These are phyloP conservation scores for Dicyrtoma fusca DNA, from an alignment of 2,888 invertebrate genomes.

Conservation along the genomic window DNA sequence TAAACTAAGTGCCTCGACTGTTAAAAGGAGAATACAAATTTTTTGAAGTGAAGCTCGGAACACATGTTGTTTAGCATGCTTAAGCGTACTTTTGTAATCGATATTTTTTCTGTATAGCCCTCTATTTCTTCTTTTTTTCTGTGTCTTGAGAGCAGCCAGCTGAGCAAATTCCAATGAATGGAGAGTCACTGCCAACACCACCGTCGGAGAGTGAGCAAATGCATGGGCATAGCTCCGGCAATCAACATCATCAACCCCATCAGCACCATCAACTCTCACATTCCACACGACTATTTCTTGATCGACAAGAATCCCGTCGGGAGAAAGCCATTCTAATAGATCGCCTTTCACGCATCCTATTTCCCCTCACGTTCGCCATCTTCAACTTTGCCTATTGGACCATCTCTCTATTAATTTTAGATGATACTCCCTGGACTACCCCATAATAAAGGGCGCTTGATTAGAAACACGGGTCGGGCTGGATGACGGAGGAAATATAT, in stretches of 20 bases:
- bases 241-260: constrained; percentile 26
- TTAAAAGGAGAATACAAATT: too few relatives aligned
- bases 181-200: constrained; percentile 31
- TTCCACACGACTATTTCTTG: constrained; percentile 15
- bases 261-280: constrained; percentile 16
- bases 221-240: constrained; percentile 24
- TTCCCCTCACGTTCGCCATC: constrained; percentile 49
- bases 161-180: constrained; percentile 44
- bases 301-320: constrained; percentile 37
- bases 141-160: constrained; percentile 29
- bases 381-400: constrained; percentile 53
- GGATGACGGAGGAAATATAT: not conserved
- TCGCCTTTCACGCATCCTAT: constrained; percentile 48
- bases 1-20: too few relatives aligned
- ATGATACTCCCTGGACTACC: constrained; percentile 9
- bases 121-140: not conserved
- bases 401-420: constrained; percentile 43
- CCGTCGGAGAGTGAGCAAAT: constrained; percentile 20
- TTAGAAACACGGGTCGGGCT: not conserved
- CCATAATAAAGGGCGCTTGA: constrained; percentile 8
- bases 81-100: not conserved
- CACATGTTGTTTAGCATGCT: too few relatives aligned
- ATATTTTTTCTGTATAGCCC: not conserved
- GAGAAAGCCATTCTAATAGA: constrained; percentile 50
- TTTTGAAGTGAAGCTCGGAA: too few relatives aligned